Conservation (phyloP, 2,113 vertebrate genomes). For the Burhinus bistriatus region DNA sequence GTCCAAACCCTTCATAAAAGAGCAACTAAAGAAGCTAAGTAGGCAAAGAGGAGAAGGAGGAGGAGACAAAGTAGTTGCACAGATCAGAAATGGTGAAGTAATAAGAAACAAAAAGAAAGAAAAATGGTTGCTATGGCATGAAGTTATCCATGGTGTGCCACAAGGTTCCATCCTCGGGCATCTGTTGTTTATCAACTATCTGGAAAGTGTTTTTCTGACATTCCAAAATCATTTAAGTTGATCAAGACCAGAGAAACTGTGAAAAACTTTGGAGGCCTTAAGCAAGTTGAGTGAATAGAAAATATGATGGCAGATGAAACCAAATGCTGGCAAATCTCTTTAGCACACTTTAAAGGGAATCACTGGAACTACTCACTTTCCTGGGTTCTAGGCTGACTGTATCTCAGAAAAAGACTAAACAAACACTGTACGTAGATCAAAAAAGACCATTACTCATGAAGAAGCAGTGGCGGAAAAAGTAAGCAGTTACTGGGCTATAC, state of each 20-base stretch:
- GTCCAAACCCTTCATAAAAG: not conserved
- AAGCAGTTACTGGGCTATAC: not conserved
- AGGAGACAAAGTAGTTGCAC: not conserved
- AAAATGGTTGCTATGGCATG: not conserved
- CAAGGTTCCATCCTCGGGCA: not conserved
- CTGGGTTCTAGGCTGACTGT: not conserved
- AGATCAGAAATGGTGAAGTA: not conserved
- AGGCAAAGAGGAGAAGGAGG: not conserved
- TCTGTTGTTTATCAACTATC: slow-evolving; percentile 42
- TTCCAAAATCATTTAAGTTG: slow-evolving; percentile 24
- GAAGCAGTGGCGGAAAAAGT: not conserved
- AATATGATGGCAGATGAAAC: slow-evolving; percentile 15
- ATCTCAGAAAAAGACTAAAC: not conserved
- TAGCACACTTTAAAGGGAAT: not conserved
- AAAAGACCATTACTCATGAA: not conserved
- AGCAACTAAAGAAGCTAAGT: not conserved
- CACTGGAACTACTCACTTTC: not conserved
- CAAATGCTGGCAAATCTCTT: slow-evolving; percentile 5
- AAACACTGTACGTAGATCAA: not conserved
- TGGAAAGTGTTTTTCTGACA: not conserved
- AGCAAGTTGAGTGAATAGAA: slow-evolving; percentile 49
- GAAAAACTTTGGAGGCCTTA: slow-evolving; percentile 48
- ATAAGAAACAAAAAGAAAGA: not conserved
- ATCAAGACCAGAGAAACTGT: slow-evolving; percentile 45
- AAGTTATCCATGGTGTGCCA: slow-evolving; percentile 10